Percentiles rank a stretch among this genome's conserved stretches.
Evolutionary conservation across 2,113 vertebrate genomes (phyloP).

Genomic region (Uria aalge): DNA sequence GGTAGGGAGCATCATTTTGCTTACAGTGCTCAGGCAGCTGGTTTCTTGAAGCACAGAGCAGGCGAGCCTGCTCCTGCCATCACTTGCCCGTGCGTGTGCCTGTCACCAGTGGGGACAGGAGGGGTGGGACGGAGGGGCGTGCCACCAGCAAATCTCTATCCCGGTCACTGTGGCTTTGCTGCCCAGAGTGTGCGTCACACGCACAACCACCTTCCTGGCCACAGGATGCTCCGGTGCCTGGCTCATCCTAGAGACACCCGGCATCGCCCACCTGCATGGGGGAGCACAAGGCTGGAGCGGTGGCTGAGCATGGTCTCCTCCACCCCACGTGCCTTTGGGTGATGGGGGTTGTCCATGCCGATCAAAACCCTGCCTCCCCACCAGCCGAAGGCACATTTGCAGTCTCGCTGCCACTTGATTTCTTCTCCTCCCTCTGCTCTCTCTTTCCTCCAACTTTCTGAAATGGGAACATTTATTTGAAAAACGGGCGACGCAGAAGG

Average conservation of each 20-base stretch:
- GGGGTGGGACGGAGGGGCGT: not conserved
- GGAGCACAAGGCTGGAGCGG: not conserved
- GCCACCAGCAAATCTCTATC: not conserved
- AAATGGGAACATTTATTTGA: not conserved
- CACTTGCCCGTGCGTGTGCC: accelerated
- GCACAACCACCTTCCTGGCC: not conserved
- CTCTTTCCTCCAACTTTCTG: not conserved
- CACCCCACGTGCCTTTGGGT: not conserved
- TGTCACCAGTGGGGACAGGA: not conserved
- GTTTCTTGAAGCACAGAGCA: not conserved
- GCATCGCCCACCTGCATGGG: accelerated
- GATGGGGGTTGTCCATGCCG: accelerated
- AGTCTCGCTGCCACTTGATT: not conserved
- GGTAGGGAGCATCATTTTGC: not conserved
- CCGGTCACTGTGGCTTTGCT: not conserved
- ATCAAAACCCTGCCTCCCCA: not conserved
- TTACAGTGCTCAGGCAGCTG: not conserved
- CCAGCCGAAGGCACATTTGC: accelerated
- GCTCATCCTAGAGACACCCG: not conserved
- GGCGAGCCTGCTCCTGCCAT: not conserved
- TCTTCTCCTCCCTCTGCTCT: not conserved
- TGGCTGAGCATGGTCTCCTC: accelerated
- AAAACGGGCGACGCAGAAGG: not conserved
- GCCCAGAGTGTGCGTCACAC: accelerated
- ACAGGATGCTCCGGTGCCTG: not conserved